Base-by-base conservation (phyloP, 2,797 vertebrate species). In the Discoglossus pictus region DNA sequence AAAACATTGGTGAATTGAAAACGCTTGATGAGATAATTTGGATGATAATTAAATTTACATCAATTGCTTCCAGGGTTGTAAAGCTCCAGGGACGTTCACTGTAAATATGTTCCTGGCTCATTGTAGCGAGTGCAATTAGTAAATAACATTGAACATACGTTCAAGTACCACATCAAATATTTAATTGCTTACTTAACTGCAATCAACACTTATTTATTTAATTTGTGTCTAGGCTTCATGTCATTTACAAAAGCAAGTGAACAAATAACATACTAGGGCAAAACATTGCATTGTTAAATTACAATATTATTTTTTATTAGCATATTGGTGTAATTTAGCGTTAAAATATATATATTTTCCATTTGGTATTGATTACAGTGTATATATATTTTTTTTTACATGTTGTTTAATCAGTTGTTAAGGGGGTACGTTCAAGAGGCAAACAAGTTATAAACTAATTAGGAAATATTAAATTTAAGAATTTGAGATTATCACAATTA, bases 11-110 rank as follows among this genome's bases (percentile, higher is more conserved):
- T 2, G 17, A 64, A 25, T 63, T 56, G 51, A 56, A 43, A 50
- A 42, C 40, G 46, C 40, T 70, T 63, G 53, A 71, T 51, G 60
- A 71, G 61, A 64, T 71, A 39, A 56, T 56, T 46, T 61, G 50
- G 62, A 62, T 61, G 50, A 56, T 62, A 63, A 70, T 70, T 63
- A 70, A 56, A 70, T 63, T 64, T 71, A 71, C 68, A 64, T 71
- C 60, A 63, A 35, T 70, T 55, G 51, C 67, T 70, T 48, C 42
- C 23, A 35, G 43, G 51, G 42, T 56, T 48, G 17, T 25, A 63
- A 70, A 47, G 17, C 59, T 59, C 67, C 39, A 6, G 59, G 50
- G 67, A 61, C 34, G 47, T 50, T 61, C 34, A 34, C 51, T 56
- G 51, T 55, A 63, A 70, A 70, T 63, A 62, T 55, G 67, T 63